Percentiles rank a stretch among this genome's conserved stretches.
Evolutionary conservation across 2,113 vertebrate species (phyloP).

Genomic region (Erythrolamprus reginae): DNA sequence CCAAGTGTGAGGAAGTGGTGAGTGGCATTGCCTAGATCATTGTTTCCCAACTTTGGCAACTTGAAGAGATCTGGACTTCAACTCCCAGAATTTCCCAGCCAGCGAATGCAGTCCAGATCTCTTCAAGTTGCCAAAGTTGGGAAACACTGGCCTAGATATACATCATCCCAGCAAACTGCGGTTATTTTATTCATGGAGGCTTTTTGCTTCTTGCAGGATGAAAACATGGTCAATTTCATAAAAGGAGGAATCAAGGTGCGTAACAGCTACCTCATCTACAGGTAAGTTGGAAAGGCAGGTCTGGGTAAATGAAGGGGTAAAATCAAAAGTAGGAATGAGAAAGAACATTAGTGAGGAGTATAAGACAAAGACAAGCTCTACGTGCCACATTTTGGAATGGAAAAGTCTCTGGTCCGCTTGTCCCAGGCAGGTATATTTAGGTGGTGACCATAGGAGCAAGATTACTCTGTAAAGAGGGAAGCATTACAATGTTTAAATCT

Average conservation of each 20-base stretch:
- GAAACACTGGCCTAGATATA: not conserved
- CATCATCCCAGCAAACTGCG: not conserved
- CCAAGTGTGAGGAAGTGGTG: not conserved
- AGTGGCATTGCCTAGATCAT: not conserved
- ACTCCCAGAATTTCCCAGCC: too few species aligned
- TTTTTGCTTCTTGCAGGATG: slow-evolving; percentile 72
- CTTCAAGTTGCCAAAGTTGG: too few species aligned
- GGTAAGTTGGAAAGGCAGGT: slow-evolving; percentile 62
- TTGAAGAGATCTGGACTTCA: too few species aligned
- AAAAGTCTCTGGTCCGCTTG: not conserved
- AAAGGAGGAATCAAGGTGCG: slow-evolving; percentile 91
- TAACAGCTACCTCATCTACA: slow-evolving; percentile 91
- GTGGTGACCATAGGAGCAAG: not conserved
- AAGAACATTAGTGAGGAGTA: not conserved
- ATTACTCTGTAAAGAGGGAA: not conserved
- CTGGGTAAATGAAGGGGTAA: not conserved
- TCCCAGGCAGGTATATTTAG: not conserved
- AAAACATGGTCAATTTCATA: slow-evolving; percentile 93
- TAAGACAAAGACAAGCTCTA: not conserved
- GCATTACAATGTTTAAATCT: not conserved
- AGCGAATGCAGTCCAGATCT: too few species aligned
- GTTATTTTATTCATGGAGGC: not conserved
- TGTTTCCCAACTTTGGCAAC: too few species aligned
- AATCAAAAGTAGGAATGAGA: not conserved
- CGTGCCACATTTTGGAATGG: not conserved